Conservation (phyloP, 2,113 vertebrate species). For the Syngnathoides biaculeatus region DNA sequence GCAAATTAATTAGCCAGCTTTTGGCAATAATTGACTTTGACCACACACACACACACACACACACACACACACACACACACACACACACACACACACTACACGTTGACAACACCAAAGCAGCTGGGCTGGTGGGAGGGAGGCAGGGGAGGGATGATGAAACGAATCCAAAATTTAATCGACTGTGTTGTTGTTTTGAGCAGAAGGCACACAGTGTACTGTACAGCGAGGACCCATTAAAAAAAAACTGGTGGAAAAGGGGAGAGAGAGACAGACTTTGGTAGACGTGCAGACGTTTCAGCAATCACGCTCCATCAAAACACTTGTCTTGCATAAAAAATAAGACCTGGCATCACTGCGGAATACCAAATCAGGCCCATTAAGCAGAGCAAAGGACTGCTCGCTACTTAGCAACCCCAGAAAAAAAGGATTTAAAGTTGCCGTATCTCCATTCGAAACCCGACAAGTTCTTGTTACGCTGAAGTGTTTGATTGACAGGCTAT, state of each 20-base stretch:
- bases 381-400: constrained; percentile 84
- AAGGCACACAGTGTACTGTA: constrained; percentile 95
- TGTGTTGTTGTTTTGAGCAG: constrained; percentile 84
- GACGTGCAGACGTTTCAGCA: constrained; percentile 87
- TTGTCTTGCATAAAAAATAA: constrained; percentile 99
- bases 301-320: constrained; percentile 99
- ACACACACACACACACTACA: constrained; percentile 46
- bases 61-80: constrained; percentile 18
- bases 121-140: constrained; percentile 77
- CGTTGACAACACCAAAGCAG: constrained; percentile 75
- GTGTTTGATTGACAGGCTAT: constrained; percentile 34
- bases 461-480: constrained; percentile 3
- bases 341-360: constrained; percentile 87
- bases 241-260: constrained; percentile 42
- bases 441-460: constrained; percentile 65
- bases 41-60: constrained; percentile 35
- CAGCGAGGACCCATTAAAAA: constrained; percentile 84
- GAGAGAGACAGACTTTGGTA: constrained; percentile 77
- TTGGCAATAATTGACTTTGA: constrained; percentile 70
- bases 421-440: constrained; percentile 85
- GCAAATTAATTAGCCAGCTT: constrained; percentile 77
- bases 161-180: constrained; percentile 89
- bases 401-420: constrained; percentile 90
- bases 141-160: constrained; percentile 78
- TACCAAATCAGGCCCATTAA: constrained; percentile 98